phyloP scores from a whole-genome alignment of 2,797 vertebrate genomes.

The Microtus californicus region DNA sequence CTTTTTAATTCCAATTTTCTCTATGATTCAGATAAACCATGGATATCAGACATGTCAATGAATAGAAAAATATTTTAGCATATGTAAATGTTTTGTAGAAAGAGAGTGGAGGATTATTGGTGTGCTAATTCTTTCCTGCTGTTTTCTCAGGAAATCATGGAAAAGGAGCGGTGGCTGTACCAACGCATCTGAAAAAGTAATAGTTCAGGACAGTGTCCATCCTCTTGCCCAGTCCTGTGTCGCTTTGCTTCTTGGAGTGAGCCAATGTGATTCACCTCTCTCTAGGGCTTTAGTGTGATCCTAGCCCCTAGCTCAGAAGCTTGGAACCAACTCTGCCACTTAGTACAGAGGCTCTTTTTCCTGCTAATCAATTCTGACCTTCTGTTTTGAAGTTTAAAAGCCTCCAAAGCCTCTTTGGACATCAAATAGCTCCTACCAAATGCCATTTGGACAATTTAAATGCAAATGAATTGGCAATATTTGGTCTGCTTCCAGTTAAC shows the following conservation, averaged over 20 bases:
- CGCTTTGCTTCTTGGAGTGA: not conserved
- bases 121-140: not conserved
- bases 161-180: not conserved
- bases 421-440: conserved; percentile 81
- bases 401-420: conserved; percentile 76
- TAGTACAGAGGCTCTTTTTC: conserved; percentile 63
- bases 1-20: not conserved
- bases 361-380: conserved; percentile 81
- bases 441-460: conserved; percentile 81
- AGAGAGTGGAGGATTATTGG: not conserved
- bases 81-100: not conserved
- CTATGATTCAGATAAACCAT: not conserved
- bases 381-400: conserved; percentile 83
- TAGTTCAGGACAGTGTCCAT: not conserved
- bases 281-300: not conserved
- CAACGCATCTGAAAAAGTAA: not conserved
- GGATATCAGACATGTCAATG: not conserved
- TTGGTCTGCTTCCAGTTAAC: conserved; percentile 78
- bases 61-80: not conserved
- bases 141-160: not conserved
- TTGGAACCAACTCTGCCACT: conserved; percentile 41
- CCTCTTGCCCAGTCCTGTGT: accelerated
- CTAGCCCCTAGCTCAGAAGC: not conserved
- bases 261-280: not conserved
- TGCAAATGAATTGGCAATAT: conserved; percentile 78